These are phyloP conservation scores for Micromesistius poutassou DNA, from an alignment of 2,797 vertebrate species.

Conservation along the genomic window DNA sequence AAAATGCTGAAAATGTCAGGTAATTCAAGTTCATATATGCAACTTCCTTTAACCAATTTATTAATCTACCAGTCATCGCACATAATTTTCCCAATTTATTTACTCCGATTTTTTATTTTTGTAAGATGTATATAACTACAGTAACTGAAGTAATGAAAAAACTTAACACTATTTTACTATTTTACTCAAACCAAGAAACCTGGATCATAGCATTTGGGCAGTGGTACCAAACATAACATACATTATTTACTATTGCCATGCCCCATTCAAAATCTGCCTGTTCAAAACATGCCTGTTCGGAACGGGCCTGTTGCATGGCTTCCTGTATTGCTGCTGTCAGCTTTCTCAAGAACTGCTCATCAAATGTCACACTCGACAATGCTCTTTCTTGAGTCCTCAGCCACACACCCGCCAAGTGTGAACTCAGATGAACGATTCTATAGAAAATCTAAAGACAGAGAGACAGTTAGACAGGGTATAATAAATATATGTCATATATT, in stretches of 20 bases:
- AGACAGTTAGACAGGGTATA: background rate
- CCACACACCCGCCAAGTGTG: no score
- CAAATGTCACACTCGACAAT: no score
- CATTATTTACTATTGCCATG: no score
- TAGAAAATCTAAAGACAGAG: no score
- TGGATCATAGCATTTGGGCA: background rate
- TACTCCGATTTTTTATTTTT: background rate
- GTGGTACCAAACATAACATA: background rate
- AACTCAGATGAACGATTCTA: no score
- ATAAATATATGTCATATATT: background rate
- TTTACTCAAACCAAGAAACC: background rate
- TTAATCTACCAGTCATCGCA: background rate
- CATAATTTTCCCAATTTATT: background rate
- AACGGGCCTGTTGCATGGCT: no score
- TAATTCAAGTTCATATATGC: constrained; percentile 55
- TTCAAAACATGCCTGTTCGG: no score
- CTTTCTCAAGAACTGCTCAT: no score
- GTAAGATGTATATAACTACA: background rate
- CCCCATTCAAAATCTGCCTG: no score
- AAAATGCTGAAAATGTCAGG: constrained; percentile 73
- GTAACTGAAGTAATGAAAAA: no score
- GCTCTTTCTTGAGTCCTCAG: no score
- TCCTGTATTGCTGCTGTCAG: no score
- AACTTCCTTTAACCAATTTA: background rate
- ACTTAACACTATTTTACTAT: background rate